These are phyloP conservation scores for Neofelis nebulosa DNA, from an alignment of 2,113 vertebrate genomes.

Conservation along the genomic window DNA sequence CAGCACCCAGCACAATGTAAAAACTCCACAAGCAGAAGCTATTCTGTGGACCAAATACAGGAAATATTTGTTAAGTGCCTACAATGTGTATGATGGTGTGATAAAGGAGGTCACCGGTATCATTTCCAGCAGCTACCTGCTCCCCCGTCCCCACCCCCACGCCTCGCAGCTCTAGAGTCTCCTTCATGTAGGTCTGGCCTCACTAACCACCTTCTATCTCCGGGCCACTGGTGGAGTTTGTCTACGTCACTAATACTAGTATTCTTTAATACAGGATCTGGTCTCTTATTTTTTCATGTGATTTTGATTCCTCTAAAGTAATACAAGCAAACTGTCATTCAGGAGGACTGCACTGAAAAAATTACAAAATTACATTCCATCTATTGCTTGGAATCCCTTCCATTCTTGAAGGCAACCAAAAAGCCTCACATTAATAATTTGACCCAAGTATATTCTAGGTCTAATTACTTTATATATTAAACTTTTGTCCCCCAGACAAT, in stretches of 20 bases:
- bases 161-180: background rate
- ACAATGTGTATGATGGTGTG: background rate
- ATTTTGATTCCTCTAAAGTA: slow-evolving; percentile 23
- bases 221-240: background rate
- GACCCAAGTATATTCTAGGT: background rate
- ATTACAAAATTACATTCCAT: background rate
- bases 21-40: background rate
- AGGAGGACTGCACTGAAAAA: background rate
- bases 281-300: background rate
- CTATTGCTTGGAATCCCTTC: background rate
- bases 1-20: background rate
- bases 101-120: background rate
- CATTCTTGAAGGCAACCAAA: background rate
- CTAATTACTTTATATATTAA: background rate
- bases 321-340: background rate
- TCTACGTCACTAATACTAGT: background rate
- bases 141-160: background rate
- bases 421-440: background rate
- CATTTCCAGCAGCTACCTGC: background rate
- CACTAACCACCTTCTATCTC: background rate
- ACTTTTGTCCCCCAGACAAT: background rate
- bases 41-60: background rate
- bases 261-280: background rate
- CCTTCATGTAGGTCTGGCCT: background rate
- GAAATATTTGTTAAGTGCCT: background rate